Base-by-base conservation (phyloP, 2,113 vertebrate species). In the Psammodynastes pulverulentus region DNA sequence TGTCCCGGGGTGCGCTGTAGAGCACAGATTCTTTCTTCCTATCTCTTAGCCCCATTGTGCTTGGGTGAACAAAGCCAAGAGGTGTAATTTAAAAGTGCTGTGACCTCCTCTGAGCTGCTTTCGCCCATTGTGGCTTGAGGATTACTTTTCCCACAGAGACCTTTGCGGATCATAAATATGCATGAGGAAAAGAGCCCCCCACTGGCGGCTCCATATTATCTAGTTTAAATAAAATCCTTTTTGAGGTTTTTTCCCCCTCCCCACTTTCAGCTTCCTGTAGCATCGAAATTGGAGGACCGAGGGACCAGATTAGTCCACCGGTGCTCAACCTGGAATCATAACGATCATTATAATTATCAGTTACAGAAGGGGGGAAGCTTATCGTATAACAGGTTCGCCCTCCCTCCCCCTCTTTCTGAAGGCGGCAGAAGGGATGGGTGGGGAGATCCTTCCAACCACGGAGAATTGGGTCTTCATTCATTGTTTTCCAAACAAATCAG, bases 41-140 rank as follows among this genome's bases (percentile, higher is more conserved):
- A 95, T 96, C 96, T 96, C 95, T 94, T 45, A 86, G 94, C 89
- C 15, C 92, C 93, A 96, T 95, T 96, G 94, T 96, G 91, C 0
- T 0, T 49, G 92, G 93, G 52, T 92, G 93, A 95, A 96, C 96
- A 96, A 97, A 97, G 94, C 92, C 94, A 95, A 95, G 95, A 95
- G 96, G 96, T 95, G 95, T 96, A 96, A 96, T 96, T 96, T 96
- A 97, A 97, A 97, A 96, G 96, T 97, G 94, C 93, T 91, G 93
- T 95, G 96, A 96, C 94, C 94, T 94, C 94, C 95, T 89, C 92
- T 94, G 95, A 95, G 92, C 94, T 95, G 95, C 94, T 91, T 91
- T 92, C 84, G 87, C 91, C 93, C 93, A 94, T 96, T 96, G 95
- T 96, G 91, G 89, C 17, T 7, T 34, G 0, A 9, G 89, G 95